These are phyloP conservation scores for Rhinoraja longicauda DNA, from an alignment of 2,797 vertebrate species.

Conservation along the genomic window DNA sequence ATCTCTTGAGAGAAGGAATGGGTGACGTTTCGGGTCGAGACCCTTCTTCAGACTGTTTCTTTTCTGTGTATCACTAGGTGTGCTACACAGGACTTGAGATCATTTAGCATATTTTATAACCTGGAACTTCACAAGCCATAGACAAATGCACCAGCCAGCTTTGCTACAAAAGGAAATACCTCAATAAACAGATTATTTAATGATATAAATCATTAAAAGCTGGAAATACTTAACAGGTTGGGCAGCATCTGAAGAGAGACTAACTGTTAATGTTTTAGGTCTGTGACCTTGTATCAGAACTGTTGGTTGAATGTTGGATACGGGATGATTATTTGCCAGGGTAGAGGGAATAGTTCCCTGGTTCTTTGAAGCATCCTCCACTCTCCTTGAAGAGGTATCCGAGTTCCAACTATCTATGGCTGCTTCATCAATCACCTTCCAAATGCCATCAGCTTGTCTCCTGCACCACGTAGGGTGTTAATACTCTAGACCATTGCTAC, in stretches of 20 bases:
- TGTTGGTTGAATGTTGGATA: background rate
- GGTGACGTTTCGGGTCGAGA: too few relatives aligned
- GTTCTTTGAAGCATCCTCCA: background rate
- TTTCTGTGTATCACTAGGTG: background rate
- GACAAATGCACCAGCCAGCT: background rate
- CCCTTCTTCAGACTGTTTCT: background rate
- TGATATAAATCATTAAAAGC: background rate
- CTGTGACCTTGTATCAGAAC: too few relatives aligned
- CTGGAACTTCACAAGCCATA: background rate
- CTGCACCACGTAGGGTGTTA: too few relatives aligned
- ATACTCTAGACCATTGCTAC: too few relatives aligned
- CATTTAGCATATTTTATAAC: background rate
- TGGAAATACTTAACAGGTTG: too few relatives aligned
- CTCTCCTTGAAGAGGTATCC: background rate
- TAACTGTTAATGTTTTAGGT: too few relatives aligned
- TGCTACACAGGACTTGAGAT: background rate
- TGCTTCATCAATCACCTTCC: too few relatives aligned
- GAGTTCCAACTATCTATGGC: too few relatives aligned
- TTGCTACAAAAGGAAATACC: background rate
- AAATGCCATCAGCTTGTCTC: too few relatives aligned
- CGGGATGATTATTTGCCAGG: background rate
- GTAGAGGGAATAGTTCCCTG: background rate
- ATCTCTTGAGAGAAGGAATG: too few relatives aligned
- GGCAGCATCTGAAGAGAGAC: too few relatives aligned
- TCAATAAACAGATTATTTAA: background rate